phyloP scores from a whole-genome alignment of 2,888 invertebrate genomes.

The Sphinx pinastri region DNA sequence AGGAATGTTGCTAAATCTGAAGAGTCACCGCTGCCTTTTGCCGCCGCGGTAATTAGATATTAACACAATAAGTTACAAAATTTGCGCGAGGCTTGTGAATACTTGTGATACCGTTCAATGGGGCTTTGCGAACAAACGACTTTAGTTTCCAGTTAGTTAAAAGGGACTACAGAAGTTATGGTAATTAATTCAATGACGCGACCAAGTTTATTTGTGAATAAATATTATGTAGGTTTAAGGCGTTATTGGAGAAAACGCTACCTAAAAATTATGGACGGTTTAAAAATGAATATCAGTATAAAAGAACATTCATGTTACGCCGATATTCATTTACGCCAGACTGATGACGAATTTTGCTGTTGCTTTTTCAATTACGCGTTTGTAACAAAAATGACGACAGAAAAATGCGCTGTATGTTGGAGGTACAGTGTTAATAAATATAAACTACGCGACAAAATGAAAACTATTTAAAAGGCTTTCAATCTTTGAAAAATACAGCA shows the following conservation, averaged over 20 bases:
- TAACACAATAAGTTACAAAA: slow-evolving; percentile 51
- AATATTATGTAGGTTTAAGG: background rate
- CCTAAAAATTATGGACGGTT: background rate
- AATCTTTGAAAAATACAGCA: slow-evolving; percentile 1
- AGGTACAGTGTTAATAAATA: background rate
- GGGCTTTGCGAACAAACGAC: slow-evolving; percentile 26
- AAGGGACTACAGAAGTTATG: slow-evolving; percentile 8
- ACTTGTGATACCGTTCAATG: slow-evolving; percentile 28
- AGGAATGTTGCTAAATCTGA: slow-evolving; percentile 61
- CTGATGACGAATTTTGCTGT: slow-evolving; percentile 16
- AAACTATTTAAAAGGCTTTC: background rate
- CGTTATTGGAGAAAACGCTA: background rate
- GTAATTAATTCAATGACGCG: slow-evolving; percentile 19
- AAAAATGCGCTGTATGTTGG: background rate
- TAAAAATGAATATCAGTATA: slow-evolving; percentile 1
- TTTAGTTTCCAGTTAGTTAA: slow-evolving; percentile 25
- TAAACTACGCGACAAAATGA: background rate
- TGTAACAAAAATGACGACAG: background rate
- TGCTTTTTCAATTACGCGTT: slow-evolving; percentile 1
- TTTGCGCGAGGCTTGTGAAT: slow-evolving; percentile 38
- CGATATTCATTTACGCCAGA: slow-evolving; percentile 16
- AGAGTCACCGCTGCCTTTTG: slow-evolving; percentile 53
- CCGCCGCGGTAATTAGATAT: slow-evolving; percentile 54
- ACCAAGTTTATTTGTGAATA: background rate
- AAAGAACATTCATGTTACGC: slow-evolving; percentile 6